Evolutionary conservation across 2,113 vertebrate species (phyloP).

Genomic region (Gulo gulo): DNA sequence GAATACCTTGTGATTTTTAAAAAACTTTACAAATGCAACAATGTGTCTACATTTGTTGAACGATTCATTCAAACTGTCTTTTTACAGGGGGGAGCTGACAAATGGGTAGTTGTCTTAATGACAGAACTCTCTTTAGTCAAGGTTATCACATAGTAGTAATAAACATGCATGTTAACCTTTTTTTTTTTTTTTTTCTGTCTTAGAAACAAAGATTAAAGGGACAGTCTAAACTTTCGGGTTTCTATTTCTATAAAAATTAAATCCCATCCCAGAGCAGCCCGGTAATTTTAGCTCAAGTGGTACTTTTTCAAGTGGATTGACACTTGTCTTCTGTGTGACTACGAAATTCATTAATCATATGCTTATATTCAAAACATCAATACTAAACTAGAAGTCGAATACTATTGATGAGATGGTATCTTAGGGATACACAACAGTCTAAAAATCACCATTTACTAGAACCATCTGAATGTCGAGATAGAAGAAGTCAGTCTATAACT

Average conservation of each 20-base stretch:
- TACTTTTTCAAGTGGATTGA: slow-evolving; percentile 27
- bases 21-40: neutral
- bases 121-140: neutral
- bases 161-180: neutral
- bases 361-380: slow-evolving; percentile 15
- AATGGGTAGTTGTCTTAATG: neutral
- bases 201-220: neutral
- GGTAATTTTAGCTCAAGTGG: neutral
- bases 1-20: neutral
- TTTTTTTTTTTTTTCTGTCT: neutral
- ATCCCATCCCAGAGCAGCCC: neutral
- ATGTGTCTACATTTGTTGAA: neutral
- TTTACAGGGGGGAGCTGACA: neutral
- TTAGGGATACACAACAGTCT: neutral
- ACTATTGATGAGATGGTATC: neutral
- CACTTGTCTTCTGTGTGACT: neutral
- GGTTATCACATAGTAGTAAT: neutral
- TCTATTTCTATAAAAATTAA: slow-evolving; percentile 19
- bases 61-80: neutral
- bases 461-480: slow-evolving; percentile 9
- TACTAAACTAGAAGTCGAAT: neutral
- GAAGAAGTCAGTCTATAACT: neutral
- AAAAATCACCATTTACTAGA: slow-evolving; percentile 8
- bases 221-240: neutral
- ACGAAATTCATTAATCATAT: neutral